These are phyloP conservation scores for Hemistola chrysoprasaria DNA, from an alignment of 2,888 invertebrate genomes.

Conservation along the genomic window DNA sequence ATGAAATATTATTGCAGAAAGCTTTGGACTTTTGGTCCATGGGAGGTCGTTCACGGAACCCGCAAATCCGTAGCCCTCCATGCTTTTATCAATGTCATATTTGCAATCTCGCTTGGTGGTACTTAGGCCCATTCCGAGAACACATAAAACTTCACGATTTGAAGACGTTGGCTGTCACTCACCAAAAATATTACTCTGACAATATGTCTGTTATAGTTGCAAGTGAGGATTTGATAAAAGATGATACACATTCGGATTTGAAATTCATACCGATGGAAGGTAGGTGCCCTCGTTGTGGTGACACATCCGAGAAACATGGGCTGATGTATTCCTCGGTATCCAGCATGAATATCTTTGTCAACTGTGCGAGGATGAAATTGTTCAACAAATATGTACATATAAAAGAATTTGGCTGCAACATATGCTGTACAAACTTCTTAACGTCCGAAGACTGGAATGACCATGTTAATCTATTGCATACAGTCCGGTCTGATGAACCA, in stretches of 20 bases:
- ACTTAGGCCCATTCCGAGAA: constrained; percentile 37
- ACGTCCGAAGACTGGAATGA: background rate
- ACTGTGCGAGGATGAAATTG: too few relatives aligned
- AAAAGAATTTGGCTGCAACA: background rate
- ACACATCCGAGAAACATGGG: constrained; percentile 15
- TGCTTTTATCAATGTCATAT: constrained; percentile 55
- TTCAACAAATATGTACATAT: too few relatives aligned
- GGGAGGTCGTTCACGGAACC: constrained; percentile 20
- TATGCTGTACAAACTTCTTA: constrained; percentile 3
- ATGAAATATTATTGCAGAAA: constrained; percentile 28
- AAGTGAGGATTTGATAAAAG: accelerated
- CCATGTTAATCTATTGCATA: constrained; percentile 38
- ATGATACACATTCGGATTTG: background rate
- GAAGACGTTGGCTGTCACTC: background rate
- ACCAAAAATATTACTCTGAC: constrained; percentile 30
- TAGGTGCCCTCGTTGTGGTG: constrained; percentile 44
- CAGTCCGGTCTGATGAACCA: constrained; percentile 44
- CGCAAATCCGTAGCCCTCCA: constrained; percentile 30
- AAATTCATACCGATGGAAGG: constrained; percentile 30
- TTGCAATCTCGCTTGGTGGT: constrained; percentile 52
- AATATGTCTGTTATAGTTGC: constrained; percentile 38
- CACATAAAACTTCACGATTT: constrained; percentile 36
- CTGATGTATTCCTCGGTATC: too few relatives aligned
- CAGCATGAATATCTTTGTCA: too few relatives aligned
- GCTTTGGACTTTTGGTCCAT: constrained; percentile 32